phyloP scores from a whole-genome alignment of 2,797 vertebrate genomes.

The Adrianichthys oophorus region DNA sequence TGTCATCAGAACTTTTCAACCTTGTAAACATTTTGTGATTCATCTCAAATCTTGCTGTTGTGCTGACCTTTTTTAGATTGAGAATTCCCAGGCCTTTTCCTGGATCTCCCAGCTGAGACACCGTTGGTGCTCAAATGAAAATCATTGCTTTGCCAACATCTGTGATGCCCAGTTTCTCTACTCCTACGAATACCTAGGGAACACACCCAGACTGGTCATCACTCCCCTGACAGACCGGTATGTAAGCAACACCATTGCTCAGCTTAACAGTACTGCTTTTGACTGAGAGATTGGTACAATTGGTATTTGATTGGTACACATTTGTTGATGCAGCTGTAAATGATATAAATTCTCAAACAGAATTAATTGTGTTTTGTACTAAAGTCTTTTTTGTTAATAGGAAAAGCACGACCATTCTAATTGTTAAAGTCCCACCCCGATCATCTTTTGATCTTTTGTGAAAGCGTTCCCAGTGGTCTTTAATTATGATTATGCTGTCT shows the following conservation, averaged over 20 bases:
- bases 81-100: conserved; percentile 89
- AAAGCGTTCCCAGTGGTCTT: too few species aligned
- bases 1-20: conserved; percentile 48
- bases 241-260: neutral
- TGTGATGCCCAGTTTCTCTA: conserved; percentile 95
- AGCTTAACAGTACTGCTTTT: neutral
- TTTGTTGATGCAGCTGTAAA: too few species aligned
- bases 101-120: conserved; percentile 97
- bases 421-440: too few species aligned
- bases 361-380: too few species aligned
- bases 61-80: conserved; percentile 77
- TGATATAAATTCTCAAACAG: too few species aligned
- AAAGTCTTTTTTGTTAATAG: too few species aligned
- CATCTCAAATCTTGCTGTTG: conserved; percentile 4
- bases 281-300: too few species aligned
- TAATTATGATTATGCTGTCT: too few species aligned
- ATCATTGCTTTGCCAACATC: conserved; percentile 92
- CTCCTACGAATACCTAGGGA: conserved; percentile 96
- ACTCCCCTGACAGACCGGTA: conserved; percentile 97
- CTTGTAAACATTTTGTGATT: conserved; percentile 26
- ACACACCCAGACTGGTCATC: conserved; percentile 94
- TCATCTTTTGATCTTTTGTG: too few species aligned
- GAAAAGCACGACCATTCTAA: too few species aligned
- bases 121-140: conserved; percentile 87
- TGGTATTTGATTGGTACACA: too few species aligned